A percentile compares a stretch with the other conserved stretches of the same genome.
Conservation (phyloP, 1,140 invertebrate species). For the Procambarus clarkii region DNA sequence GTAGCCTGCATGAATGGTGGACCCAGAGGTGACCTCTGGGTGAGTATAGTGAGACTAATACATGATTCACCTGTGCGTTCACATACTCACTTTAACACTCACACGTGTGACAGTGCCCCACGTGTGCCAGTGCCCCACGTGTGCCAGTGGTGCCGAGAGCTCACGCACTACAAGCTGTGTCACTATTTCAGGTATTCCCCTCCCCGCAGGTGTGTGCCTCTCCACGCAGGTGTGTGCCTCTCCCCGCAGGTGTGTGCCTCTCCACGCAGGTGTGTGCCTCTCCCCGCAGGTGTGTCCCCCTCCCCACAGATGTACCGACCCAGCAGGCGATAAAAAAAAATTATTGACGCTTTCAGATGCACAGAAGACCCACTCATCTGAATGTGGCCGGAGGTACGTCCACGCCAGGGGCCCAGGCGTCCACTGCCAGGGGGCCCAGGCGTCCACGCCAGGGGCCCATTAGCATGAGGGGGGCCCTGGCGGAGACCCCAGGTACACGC, state of each 20-base stretch:
- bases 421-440: background rate
- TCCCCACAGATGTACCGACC: background rate
- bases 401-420: background rate
- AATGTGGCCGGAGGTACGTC: background rate
- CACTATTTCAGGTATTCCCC: no score
- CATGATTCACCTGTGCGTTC: no score
- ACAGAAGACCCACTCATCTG: background rate
- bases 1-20: no score
- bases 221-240: background rate
- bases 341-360: background rate
- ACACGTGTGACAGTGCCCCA: no score
- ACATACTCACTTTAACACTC: no score
- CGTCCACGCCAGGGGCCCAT: background rate
- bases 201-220: background rate
- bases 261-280: background rate
- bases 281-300: no score
- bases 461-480: background rate
- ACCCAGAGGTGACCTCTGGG: no score
- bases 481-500: background rate
- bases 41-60: no score
- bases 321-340: background rate
- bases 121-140: no score
- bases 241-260: background rate
- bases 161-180: no score
- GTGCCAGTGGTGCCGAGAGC: no score